Evolutionary conservation across 2,888 invertebrate genomes (phyloP).

Genomic region (Ochropleura leucogaster): DNA sequence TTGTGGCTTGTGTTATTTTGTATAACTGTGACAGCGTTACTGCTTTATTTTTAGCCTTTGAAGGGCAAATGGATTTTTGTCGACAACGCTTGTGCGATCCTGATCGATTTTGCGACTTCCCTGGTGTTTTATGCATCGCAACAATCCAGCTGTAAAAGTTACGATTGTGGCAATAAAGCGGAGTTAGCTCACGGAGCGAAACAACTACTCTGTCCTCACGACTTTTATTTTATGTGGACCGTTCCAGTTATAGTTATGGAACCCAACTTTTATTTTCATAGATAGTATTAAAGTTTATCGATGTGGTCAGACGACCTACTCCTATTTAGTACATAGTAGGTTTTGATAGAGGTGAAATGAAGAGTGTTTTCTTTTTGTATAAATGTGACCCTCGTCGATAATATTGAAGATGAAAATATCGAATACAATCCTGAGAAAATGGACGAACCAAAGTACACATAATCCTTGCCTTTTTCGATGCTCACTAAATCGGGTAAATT

Average conservation of each 20-base stretch:
- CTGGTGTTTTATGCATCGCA: constrained; percentile 53
- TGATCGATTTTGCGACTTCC: constrained; percentile 39
- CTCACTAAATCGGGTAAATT: constrained; percentile 36
- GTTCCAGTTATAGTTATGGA: constrained; percentile 51
- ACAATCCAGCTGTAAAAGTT: constrained; percentile 61
- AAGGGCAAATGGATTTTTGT: constrained; percentile 19
- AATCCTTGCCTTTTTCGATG: constrained; percentile 35
- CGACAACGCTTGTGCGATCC: constrained; percentile 25
- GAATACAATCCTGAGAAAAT: constrained; percentile 45
- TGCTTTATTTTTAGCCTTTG: constrained; percentile 18
- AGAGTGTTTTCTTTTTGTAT: constrained; percentile 18
- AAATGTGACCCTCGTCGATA: constrained; percentile 33
- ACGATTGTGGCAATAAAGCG: constrained; percentile 57
- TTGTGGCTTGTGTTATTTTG: constrained; percentile 34
- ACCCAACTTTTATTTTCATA: constrained; percentile 56
- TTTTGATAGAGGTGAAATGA: constrained; percentile 5
- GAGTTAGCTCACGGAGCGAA: constrained; percentile 46
- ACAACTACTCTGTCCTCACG: constrained; percentile 56
- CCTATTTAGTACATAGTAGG: constrained; percentile 7
- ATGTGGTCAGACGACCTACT: constrained; percentile 25
- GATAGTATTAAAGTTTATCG: constrained; percentile 51
- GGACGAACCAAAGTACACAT: constrained; percentile 36
- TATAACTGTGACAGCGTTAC: constrained; percentile 30
- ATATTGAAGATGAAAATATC: constrained; percentile 49
- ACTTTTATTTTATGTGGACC: constrained; percentile 56